Base-by-base conservation (phyloP, 2,113 vertebrate species). In the Pomatostomus ruficeps region DNA sequence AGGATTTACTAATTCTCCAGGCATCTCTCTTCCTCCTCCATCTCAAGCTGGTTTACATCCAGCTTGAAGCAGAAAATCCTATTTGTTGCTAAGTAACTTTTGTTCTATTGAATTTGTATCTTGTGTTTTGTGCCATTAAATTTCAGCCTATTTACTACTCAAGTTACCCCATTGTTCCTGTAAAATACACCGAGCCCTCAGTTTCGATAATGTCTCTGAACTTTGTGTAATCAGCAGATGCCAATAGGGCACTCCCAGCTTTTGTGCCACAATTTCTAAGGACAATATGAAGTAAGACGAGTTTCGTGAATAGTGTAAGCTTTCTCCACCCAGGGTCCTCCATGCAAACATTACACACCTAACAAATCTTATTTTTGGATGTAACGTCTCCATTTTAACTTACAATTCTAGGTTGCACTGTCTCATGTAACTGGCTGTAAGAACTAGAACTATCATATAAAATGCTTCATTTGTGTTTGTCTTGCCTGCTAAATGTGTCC, bases 61-160 rank as follows among this genome's bases (percentile, higher is more conserved):
- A 93, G 19, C 59, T 84, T 92, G 80, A 61, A 89, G 76, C 73
- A 93, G 81, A 91, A 96, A 95, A 81, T 92, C 72, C 7, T 78
- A 38, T 92, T 94, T 91, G 91, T 95, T 95, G 88, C 92, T 93
- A 92, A 93, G 88, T 91, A 84, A 90, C 79, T 92, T 97, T 78
- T 92, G 61, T 91, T 87, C 89, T 91, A 59, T 91, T 92, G 77
- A 70, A 92, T 93, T 78, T 87, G 31, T 55, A 14, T 63, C 51
- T 54, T 54, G 57, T 14, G 31, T 42, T 85, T 90, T 21, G 7
- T 86, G 63, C 46, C 61, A 77, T 81, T 84, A 79, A 55, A 85
- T 93, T 95, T 77, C 83, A 93, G 28, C 16, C 33, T 29, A 29
- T 74, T 74, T 59, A 12, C 83, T 85, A 17, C 61, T 68, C 48